phyloP scores from a whole-genome alignment of 2,797 vertebrate species.

The Micropoecilia bifurca region DNA sequence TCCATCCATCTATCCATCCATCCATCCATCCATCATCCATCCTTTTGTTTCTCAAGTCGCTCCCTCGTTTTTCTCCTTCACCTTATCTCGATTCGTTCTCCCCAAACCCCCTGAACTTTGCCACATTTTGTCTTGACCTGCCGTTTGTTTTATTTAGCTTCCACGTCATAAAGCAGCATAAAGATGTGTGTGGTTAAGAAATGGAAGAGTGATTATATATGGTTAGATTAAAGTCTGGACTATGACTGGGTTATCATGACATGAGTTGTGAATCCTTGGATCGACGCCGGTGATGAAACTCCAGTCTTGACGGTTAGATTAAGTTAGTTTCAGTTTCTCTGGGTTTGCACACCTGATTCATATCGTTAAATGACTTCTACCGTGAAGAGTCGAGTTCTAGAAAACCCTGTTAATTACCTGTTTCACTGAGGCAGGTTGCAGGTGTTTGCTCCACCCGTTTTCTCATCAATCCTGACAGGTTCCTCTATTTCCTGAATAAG shows the following conservation, averaged over 20 bases:
- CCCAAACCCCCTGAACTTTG: slow-evolving; percentile 1
- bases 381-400: neutral
- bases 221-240: neutral
- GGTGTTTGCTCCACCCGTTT: neutral
- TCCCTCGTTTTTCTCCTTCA: slow-evolving; percentile 43
- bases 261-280: neutral
- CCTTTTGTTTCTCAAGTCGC: slow-evolving; percentile 51
- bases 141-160: neutral
- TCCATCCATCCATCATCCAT: too few relatives aligned
- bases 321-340: neutral
- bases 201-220: neutral
- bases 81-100: slow-evolving; percentile 22
- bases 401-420: neutral
- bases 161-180: neutral
- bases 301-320: neutral
- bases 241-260: neutral
- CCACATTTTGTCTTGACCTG: neutral
- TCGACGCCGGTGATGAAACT: neutral
- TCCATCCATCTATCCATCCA: too few relatives aligned
- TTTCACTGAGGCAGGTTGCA: neutral
- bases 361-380: neutral
- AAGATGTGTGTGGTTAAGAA: neutral
- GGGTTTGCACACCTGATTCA: neutral
- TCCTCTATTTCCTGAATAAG: neutral
- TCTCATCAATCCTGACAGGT: neutral